These are phyloP conservation scores for Megalops cyprinoides DNA, from an alignment of 2,797 vertebrate species.

Conservation along the genomic window DNA sequence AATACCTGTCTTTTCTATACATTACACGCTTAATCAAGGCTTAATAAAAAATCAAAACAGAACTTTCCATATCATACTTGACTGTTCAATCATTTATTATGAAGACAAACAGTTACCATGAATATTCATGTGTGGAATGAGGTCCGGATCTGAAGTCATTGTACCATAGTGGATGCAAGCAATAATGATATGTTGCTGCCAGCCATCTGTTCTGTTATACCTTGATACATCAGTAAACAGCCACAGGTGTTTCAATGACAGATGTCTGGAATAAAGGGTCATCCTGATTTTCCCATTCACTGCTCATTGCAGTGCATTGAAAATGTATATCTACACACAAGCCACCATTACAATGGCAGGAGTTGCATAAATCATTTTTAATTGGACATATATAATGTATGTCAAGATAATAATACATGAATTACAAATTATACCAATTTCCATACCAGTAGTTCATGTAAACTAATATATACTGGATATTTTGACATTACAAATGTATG, in stretches of 20 bases:
- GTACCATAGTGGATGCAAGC: not conserved
- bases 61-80: not conserved
- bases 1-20: too few relatives aligned
- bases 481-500: too few relatives aligned
- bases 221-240: not conserved
- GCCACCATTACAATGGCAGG: not conserved
- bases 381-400: too few relatives aligned
- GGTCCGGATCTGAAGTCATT: not conserved
- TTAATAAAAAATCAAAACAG: not conserved
- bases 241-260: slow-evolving; percentile 11
- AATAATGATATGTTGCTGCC: not conserved
- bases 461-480: too few relatives aligned
- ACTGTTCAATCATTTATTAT: slow-evolving; percentile 1
- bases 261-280: not conserved
- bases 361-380: not conserved
- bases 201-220: not conserved
- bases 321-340: not conserved
- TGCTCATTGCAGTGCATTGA: too few relatives aligned
- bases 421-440: too few relatives aligned
- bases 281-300: not conserved
- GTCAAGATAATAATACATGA: too few relatives aligned
- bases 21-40: too few relatives aligned
- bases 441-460: too few relatives aligned
- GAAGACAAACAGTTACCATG: not conserved
- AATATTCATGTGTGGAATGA: not conserved